Evolutionary conservation across 2,888 invertebrate species (phyloP).

Genomic region (Therioaphis trifolii): DNA sequence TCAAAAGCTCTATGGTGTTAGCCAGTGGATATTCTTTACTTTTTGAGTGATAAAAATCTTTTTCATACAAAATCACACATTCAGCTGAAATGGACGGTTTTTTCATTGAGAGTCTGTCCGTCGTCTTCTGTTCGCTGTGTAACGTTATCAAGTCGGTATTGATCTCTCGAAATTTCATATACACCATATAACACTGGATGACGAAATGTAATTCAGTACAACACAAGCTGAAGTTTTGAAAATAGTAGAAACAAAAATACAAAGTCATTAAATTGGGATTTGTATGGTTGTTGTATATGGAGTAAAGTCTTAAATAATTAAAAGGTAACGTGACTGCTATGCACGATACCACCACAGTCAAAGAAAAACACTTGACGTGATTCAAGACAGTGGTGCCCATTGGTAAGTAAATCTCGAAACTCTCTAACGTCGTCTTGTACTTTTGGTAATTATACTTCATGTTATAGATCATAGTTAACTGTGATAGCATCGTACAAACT

Average conservation of each 20-base stretch:
- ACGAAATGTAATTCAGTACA: slow-evolving; percentile 52
- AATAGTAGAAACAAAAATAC: slow-evolving; percentile 41
- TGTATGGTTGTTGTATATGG: slow-evolving; percentile 19
- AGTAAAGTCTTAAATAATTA: slow-evolving; percentile 25
- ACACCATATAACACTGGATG: slow-evolving; percentile 8
- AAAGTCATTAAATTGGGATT: slow-evolving; percentile 33
- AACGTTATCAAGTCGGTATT: slow-evolving; percentile 25
- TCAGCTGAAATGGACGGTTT: too few species aligned
- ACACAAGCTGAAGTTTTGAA: slow-evolving; percentile 50
- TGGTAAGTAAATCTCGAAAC: not conserved
- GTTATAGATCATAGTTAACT: not conserved
- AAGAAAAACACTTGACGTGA: not conserved
- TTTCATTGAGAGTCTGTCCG: too few species aligned
- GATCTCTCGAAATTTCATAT: slow-evolving; percentile 31
- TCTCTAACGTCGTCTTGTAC: not conserved
- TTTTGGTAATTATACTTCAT: not conserved
- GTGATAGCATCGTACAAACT: not conserved
- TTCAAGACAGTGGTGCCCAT: not conserved
- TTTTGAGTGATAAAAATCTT: not conserved
- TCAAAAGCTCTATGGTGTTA: not conserved
- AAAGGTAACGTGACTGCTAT: slow-evolving; percentile 2
- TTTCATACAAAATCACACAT: not conserved
- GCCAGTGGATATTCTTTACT: too few species aligned
- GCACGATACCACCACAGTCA: not conserved
- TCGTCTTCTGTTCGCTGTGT: not conserved